Evolutionary conservation across 2,113 vertebrate species (phyloP).

Genomic region (Eulacestoma nigropectus): DNA sequence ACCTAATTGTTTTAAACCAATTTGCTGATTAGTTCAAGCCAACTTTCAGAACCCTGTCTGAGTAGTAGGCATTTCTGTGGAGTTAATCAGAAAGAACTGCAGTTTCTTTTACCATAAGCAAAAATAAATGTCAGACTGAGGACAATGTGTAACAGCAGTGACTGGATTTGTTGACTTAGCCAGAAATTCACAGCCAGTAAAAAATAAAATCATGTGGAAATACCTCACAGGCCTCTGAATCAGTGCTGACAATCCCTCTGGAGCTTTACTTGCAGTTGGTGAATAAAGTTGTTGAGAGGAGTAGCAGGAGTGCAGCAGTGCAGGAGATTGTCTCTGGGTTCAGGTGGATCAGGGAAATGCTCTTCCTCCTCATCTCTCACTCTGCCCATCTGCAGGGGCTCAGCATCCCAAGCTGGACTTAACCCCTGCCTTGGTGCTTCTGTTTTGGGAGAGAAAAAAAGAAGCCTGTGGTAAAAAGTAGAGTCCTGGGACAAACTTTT

Average conservation of each 20-base stretch:
- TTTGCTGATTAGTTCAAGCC: not conserved
- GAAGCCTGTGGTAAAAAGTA: not conserved
- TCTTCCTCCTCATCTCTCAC: accelerated
- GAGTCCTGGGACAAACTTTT: not conserved
- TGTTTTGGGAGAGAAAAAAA: not conserved
- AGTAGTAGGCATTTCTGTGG: constrained; percentile 9
- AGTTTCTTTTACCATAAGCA: not conserved
- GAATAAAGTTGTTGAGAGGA: not conserved
- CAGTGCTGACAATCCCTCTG: not conserved
- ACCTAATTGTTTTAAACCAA: not conserved
- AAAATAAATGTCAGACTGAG: not conserved
- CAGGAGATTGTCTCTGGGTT: not conserved
- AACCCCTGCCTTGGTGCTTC: not conserved
- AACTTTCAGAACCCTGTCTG: not conserved
- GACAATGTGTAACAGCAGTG: constrained; percentile 31
- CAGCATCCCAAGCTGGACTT: not conserved
- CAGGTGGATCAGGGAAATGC: not conserved
- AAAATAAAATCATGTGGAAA: not conserved
- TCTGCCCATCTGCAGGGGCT: not conserved
- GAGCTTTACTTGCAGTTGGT: not conserved
- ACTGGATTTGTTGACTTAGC: constrained; percentile 21
- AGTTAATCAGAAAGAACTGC: constrained; percentile 23
- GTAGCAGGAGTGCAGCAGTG: not conserved
- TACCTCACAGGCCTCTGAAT: not conserved
- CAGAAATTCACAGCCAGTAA: not conserved